These are phyloP conservation scores for Acrossocheilus wenchowensis DNA, from an alignment of 2,797 vertebrate genomes.

Conservation along the genomic window DNA sequence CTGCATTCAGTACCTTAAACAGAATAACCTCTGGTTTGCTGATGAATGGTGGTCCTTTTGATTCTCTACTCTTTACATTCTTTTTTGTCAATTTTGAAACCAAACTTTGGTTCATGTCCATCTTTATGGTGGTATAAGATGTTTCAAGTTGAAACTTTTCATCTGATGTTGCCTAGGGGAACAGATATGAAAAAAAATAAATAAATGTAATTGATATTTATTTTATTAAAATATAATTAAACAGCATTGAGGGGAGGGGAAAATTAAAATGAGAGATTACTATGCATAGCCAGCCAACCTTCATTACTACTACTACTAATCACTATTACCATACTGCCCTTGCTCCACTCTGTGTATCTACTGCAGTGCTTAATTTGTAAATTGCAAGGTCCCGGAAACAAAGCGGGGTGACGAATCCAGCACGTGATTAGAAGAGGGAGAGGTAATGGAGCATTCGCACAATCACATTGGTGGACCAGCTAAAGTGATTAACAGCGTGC, in stretches of 20 bases:
- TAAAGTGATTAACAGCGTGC: too few relatives aligned
- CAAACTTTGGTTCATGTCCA: constrained; percentile 35
- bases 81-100: constrained; percentile 69
- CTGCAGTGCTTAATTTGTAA: too few relatives aligned
- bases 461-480: too few relatives aligned
- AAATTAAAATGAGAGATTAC: background rate
- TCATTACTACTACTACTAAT: background rate
- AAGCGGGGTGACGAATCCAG: too few relatives aligned
- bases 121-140: constrained; percentile 34
- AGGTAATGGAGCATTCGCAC: too few relatives aligned
- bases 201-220: background rate
- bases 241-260: too few relatives aligned
- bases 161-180: constrained; percentile 12
- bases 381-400: too few relatives aligned
- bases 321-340: background rate
- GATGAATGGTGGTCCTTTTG: constrained; percentile 80
- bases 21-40: constrained; percentile 86
- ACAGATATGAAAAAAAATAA: background rate
- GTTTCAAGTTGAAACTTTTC: constrained; percentile 40
- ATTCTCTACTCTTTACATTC: constrained; percentile 67
- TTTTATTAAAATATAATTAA: background rate
- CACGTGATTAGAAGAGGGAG: too few relatives aligned
- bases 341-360: background rate
- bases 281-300: background rate
- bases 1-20: constrained; percentile 83